A percentile compares a stretch with the other conserved stretches of the same genome.
Conservation (phyloP, 2,888 invertebrate genomes). For the Cosmopolites sordidus region DNA sequence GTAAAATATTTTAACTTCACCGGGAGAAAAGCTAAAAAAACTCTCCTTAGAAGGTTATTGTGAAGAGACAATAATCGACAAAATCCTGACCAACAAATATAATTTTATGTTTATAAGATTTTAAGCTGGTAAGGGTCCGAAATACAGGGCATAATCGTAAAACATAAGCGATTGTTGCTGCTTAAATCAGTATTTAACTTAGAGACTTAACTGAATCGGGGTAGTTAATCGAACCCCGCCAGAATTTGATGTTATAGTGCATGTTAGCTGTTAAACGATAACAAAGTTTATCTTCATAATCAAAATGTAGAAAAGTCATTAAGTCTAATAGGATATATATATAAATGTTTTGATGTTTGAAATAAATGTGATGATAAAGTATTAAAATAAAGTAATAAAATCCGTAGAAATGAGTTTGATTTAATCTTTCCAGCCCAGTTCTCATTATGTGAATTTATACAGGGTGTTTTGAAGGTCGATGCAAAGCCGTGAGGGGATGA, state of each 20-base stretch:
- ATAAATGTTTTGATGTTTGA: conserved; percentile 45
- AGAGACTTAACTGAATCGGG: neutral
- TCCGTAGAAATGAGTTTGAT: too few species aligned
- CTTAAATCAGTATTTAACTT: conserved; percentile 17
- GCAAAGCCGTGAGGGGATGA: too few species aligned
- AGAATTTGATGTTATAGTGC: conserved; percentile 29
- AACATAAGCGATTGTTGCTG: conserved; percentile 30
- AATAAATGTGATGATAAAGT: conserved; percentile 46
- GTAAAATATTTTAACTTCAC: conserved; percentile 38
- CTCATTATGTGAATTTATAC: too few species aligned
- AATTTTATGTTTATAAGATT: conserved; percentile 21
- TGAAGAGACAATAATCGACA: conserved; percentile 51
- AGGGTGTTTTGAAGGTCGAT: too few species aligned
- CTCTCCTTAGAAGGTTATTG: conserved; percentile 47
- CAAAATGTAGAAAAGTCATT: conserved; percentile 24
- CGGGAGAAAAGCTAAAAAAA: conserved; percentile 23
- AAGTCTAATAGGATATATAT: conserved; percentile 32
- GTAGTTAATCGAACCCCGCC: neutral
- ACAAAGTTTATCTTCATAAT: conserved; percentile 26
- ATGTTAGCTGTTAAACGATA: conserved; percentile 33
- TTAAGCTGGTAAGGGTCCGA: conserved; percentile 53
- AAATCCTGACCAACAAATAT: conserved; percentile 36
- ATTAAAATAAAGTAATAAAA: conserved; percentile 40
- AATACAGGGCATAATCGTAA: conserved; percentile 40
- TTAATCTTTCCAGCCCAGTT: too few species aligned